Base-by-base conservation (phyloP, 1,140 invertebrate genomes). In the Cherax quadricarinatus region DNA sequence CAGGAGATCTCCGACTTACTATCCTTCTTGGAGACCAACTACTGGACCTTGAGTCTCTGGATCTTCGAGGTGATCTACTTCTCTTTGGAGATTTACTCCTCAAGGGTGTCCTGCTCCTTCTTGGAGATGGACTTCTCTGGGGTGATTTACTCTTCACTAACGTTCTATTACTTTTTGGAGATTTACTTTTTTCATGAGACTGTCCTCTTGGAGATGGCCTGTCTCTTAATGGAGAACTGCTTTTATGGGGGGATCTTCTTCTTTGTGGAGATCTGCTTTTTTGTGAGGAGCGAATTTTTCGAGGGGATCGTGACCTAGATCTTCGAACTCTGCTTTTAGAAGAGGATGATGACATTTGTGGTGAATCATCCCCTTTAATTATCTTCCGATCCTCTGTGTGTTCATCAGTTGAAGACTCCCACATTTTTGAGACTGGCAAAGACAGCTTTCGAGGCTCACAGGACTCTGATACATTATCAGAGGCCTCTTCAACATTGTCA, bases 1-100 rank as follows among this genome's bases (percentile, higher is more conserved):
- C 70, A 51, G 82, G 88, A 18, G 81, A 84, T 53, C 88, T 62
- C 10, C 88, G 62, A 7, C 41, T 57, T 75, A 41, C 82, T 18
- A 78, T 41, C 24, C 82, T 82, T 66, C 88, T 83, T 18, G 91
- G 91, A 18, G 91, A 92, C 66, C 86, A 75, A 57, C 86, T 88
- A 24, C 91, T 86, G 51, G 86, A 88, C 16, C 91, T 57, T 21
- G 86, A 84, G 30, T 92, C 86, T 16, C 91, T 81, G 16, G 85
- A 53, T 51, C 90, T 78, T 57, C 90, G 73, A 30, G 90, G 90
- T 24, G 90, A 92, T 49, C 89, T 80, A 41, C 60, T 89, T 57
- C 81, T 89, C 70, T 75, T 75, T 75, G 70, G 70, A 75, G 70
- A 75, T 12, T 75, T 75, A 12, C 12, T 75, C 30, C 70, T 75